phyloP scores from a whole-genome alignment of 2,888 invertebrate genomes.

The Drosophila robusta region DNA sequence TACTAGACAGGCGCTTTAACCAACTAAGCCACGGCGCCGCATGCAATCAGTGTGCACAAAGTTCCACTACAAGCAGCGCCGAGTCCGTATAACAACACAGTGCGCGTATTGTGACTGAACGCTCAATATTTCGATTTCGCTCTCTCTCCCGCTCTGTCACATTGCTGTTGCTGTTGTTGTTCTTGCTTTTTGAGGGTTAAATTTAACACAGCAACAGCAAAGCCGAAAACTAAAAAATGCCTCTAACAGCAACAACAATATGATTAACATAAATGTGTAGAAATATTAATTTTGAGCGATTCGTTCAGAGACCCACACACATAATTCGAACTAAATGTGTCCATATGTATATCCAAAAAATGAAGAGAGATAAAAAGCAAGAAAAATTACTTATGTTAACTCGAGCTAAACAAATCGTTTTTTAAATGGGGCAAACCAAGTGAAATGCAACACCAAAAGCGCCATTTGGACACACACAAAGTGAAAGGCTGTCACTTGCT shows the following conservation, averaged over 20 bases:
- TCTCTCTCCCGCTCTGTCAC: conserved; percentile 11
- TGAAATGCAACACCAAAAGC: conserved; percentile 77
- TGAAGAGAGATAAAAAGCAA: conserved; percentile 60
- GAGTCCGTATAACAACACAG: not conserved
- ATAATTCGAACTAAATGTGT: conserved; percentile 16
- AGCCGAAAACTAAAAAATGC: not conserved
- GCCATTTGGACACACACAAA: conserved; percentile 55
- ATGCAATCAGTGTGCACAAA: conserved; percentile 30
- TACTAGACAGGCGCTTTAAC: conserved; percentile 86
- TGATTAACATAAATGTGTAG: conserved; percentile 9
- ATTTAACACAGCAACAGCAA: conserved; percentile 39
- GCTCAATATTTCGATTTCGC: not conserved
- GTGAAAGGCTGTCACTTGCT: conserved; percentile 74
- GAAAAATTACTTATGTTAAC: conserved; percentile 72
- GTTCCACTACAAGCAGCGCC: conserved; percentile 21
- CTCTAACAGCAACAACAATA: conserved; percentile 2
- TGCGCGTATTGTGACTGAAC: not conserved
- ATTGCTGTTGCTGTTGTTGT: not conserved
- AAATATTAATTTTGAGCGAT: conserved; percentile 37
- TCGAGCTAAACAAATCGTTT: conserved; percentile 74
- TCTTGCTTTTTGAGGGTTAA: conserved; percentile 33
- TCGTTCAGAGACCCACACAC: conserved; percentile 35
- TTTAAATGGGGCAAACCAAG: conserved; percentile 68
- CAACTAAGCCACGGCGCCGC: conserved; percentile 85
- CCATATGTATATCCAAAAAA: conserved; percentile 9